Evolutionary conservation across 92 coral and sea anemone species (phyloP).

Genomic region (Phenganax subtilis): DNA sequence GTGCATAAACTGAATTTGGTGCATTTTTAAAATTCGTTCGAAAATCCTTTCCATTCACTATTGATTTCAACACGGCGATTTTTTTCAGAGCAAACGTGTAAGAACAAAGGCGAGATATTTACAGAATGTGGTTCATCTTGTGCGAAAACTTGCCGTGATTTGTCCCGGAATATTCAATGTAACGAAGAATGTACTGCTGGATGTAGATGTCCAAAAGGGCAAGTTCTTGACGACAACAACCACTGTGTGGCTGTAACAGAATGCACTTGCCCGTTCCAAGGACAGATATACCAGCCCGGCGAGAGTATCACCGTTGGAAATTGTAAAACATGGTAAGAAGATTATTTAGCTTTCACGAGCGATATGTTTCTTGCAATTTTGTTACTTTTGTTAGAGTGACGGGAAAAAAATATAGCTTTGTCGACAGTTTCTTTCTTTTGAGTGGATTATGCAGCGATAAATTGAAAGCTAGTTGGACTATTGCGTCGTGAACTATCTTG

Average conservation of each 20-base stretch:
- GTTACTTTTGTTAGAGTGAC: no score
- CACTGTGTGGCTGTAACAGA: slow-evolving; percentile 48
- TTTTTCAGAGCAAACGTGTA: slow-evolving; percentile 7
- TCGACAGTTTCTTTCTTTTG: no score
- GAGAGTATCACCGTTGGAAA: slow-evolving; percentile 54
- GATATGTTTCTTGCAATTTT: no score
- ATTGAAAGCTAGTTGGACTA: slow-evolving; percentile 27
- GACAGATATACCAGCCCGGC: slow-evolving; percentile 53
- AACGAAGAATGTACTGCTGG: slow-evolving; percentile 65
- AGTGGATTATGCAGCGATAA: slow-evolving; percentile 32
- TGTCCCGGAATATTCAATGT: slow-evolving; percentile 54
- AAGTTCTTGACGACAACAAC: slow-evolving; percentile 59
- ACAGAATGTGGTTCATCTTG: slow-evolving; percentile 66
- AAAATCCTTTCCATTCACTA: no score
- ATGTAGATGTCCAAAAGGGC: slow-evolving; percentile 74
- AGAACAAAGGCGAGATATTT: slow-evolving; percentile 3
- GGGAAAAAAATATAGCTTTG: no score
- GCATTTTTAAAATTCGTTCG: no score
- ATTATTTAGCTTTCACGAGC: no score
- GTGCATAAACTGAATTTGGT: no score
- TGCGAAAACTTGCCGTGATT: slow-evolving; percentile 60
- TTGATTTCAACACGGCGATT: neutral
- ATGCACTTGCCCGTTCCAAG: slow-evolving; percentile 69
- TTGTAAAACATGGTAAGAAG: slow-evolving; percentile 71
- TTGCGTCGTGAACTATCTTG: no score